Base-by-base conservation (phyloP, 2,888 invertebrate genomes). In the Mesorhabditis spiculigera region DNA sequence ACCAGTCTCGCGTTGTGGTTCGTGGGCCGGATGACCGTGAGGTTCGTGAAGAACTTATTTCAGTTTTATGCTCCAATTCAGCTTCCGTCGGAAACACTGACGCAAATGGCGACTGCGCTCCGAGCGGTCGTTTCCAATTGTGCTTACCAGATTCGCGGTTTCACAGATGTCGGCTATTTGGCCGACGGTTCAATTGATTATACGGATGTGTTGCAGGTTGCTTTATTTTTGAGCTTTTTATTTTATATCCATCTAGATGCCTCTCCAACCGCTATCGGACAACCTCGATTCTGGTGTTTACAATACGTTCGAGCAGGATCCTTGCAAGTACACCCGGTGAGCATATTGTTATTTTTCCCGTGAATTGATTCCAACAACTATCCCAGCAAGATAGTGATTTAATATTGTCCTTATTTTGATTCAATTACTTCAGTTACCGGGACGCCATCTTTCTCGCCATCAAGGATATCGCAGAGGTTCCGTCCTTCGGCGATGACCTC, bases 261-360 rank as follows among this genome's bases (percentile, higher is more conserved):
- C 85, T 4, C 88, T 95, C 67, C 94, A 98, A 88, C 98, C 98
- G 0, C 88, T 98, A 5, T 92, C 92, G 86, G 96, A 98, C 86
- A 94, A 98, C 87, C 89, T 99, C 72, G 95, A 96, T 87, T 93
- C 93, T 10, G 91, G 92, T 83, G 95, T 96, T 0, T 99, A 99
- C 86, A 95, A 96, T 89, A 92, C 94, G 42, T 99, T 99, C 88
- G 98, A 99, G 88, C 93, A 93, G 86, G 98, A 99, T 89, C 94
- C 94, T 10, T 90, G 94, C 4, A 98, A 99, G 87, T 98, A 98
- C 87, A 66, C 66, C 4, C 68, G 43, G 68, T 69, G 45, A 66
- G 62, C 58, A 13, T 73, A 13, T 87, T 91, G 69, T 89, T 94
- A 43, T 93, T 94, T 92, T 92, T 95, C 8, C 90, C 95, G 44